These are phyloP conservation scores for Cephalopachus bancanus DNA, from an alignment of 2,797 vertebrate genomes.

Conservation along the genomic window DNA sequence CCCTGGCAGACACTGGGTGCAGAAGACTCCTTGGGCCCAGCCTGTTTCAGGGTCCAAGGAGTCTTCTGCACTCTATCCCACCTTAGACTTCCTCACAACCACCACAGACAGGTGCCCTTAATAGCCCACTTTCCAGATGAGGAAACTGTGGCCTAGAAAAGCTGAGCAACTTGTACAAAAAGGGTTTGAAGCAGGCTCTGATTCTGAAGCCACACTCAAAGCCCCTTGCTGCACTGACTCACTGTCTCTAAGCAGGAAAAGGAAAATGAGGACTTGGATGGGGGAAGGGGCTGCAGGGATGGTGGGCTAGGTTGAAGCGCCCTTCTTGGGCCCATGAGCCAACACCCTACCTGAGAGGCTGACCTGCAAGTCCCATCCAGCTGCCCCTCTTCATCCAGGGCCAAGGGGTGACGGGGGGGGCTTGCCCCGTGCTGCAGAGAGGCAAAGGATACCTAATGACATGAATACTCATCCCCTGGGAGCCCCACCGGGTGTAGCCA, in stretches of 20 bases:
- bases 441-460: rapidly evolving
- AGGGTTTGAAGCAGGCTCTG: rapidly evolving
- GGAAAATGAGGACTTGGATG: background rate
- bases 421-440: no score
- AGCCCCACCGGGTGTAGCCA: background rate
- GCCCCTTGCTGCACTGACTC: background rate
- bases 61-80: rapidly evolving
- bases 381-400: background rate
- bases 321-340: background rate
- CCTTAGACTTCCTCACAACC: background rate
- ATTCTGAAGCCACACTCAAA: background rate
- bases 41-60: no score
- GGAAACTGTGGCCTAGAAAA: background rate
- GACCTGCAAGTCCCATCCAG: rapidly evolving
- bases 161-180: background rate
- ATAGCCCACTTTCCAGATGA: rapidly evolving
- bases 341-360: background rate
- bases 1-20: background rate
- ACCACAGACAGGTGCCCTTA: background rate
- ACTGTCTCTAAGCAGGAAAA: rapidly evolving
- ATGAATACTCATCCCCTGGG: rapidly evolving
- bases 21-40: no score
- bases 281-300: rapidly evolving
- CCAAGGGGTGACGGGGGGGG: background rate
- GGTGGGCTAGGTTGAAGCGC: background rate